Conservation (phyloP, 2,113 vertebrate genomes). For the Hydrochoerus hydrochaeris region DNA sequence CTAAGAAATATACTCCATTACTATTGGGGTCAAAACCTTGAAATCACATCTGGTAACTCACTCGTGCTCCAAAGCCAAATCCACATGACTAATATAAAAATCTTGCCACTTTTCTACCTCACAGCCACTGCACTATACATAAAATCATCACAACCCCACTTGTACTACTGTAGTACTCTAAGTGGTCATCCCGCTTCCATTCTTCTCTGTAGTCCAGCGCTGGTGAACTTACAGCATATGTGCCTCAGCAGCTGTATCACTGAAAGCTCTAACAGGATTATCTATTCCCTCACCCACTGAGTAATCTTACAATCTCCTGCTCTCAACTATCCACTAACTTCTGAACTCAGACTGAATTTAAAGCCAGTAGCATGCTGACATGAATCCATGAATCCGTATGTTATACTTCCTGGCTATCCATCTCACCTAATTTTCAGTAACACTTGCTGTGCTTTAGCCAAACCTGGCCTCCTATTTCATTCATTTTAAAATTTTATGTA, state of each 20-base stretch:
- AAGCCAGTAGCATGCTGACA: neutral
- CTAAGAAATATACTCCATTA: neutral
- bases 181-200: neutral
- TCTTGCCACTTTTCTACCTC: neutral
- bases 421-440: neutral
- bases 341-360: neutral
- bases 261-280: neutral
- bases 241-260: neutral
- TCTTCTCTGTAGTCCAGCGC: neutral
- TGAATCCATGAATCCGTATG: neutral
- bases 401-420: neutral
- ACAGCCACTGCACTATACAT: neutral
- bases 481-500: neutral
- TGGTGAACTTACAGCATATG: neutral
- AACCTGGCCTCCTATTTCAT: neutral
- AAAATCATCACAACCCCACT: neutral
- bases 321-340: neutral
- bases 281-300: neutral
- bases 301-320: neutral
- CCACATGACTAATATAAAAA: neutral
- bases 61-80: neutral
- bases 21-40: neutral
- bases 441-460: neutral
- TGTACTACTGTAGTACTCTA: neutral
- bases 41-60: neutral